Evolutionary conservation across 2,797 vertebrate species (phyloP).

Genomic region (Mionectes olivaceus): DNA sequence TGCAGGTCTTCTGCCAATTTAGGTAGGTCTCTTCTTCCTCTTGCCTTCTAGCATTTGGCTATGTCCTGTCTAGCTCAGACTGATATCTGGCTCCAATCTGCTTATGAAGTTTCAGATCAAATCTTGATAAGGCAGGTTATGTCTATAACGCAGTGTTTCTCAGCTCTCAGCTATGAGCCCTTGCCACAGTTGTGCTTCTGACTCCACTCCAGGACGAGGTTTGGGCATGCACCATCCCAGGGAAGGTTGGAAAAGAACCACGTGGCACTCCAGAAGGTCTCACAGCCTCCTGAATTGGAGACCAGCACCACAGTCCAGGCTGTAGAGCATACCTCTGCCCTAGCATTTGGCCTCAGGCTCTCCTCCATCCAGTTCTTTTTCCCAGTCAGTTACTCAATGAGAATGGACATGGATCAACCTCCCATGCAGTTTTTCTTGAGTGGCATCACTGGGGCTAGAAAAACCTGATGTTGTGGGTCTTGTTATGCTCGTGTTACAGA

Average conservation of each 20-base stretch:
- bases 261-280: neutral
- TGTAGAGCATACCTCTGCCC: fast-evolving
- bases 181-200: constrained; percentile 32
- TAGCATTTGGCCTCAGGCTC: neutral
- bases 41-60: constrained; percentile 62
- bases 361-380: neutral
- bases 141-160: neutral
- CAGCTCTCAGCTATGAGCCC: constrained; percentile 46
- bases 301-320: neutral
- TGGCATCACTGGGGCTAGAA: neutral
- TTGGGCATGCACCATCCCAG: constrained; percentile 31
- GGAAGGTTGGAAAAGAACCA: neutral
- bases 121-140: constrained; percentile 59
- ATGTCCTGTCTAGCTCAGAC: constrained; percentile 48
- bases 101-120: constrained; percentile 21
- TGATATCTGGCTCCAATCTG: constrained; percentile 66
- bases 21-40: constrained; percentile 52
- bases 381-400: fast-evolving
- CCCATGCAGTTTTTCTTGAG: neutral
- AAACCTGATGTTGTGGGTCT: neutral
- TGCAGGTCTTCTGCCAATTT: constrained; percentile 34
- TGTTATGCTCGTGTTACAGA: neutral
- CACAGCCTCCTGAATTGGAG: neutral
- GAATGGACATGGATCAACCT: fast-evolving
- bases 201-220: neutral